These are phyloP conservation scores for Amaurobius ferox DNA, from an alignment of 2,888 invertebrate genomes.

Conservation along the genomic window DNA sequence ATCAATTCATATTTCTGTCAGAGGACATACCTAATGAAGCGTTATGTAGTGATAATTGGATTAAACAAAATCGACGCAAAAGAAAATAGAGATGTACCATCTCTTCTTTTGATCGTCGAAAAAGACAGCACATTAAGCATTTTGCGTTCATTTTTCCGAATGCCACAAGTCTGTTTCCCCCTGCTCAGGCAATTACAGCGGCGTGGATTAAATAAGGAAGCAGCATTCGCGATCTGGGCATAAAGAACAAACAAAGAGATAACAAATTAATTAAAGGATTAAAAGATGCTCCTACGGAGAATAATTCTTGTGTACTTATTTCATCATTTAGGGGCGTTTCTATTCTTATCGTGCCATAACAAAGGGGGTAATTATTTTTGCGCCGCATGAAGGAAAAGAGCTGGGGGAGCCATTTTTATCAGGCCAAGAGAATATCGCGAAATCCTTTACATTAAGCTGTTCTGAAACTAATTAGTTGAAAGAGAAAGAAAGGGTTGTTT, in stretches of 20 bases:
- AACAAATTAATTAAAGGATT: conserved; percentile 12
- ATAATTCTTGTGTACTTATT: conserved; percentile 5
- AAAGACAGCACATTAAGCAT: too few species aligned
- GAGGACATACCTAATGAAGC: background rate
- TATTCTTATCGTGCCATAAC: background rate
- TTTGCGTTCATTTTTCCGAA: background rate
- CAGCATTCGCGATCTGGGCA: background rate
- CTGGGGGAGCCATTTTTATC: too few species aligned
- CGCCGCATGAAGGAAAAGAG: background rate
- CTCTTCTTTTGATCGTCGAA: too few species aligned
- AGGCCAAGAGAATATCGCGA: too few species aligned
- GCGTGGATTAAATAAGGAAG: background rate
- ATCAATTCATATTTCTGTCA: too few species aligned
- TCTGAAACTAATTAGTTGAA: too few species aligned
- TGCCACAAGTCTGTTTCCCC: background rate
- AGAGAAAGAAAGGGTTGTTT: too few species aligned
- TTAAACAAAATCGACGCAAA: background rate
- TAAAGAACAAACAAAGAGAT: conserved; percentile 9
- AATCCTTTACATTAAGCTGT: too few species aligned
- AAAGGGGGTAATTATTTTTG: conserved; percentile 12
- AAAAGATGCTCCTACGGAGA: background rate
- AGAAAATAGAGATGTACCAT: background rate
- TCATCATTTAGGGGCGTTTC: background rate
- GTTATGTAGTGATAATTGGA: background rate
- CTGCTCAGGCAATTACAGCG: too few species aligned